Evolutionary conservation across 2,888 invertebrate genomes (phyloP).

Genomic region (Chydorus sphaericus): DNA sequence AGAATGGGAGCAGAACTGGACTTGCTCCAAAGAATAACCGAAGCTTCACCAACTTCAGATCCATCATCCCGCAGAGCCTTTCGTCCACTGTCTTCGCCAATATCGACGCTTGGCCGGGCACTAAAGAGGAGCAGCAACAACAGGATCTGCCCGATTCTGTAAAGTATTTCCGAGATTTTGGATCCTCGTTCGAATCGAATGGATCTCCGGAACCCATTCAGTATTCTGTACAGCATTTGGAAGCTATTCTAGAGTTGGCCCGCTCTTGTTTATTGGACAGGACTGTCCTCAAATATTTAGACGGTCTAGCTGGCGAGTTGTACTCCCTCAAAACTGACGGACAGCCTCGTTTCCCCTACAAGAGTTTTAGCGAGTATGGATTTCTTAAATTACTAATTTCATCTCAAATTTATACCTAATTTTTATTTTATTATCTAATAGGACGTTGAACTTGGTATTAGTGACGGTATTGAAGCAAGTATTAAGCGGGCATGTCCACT

Average conservation of each 20-base stretch:
- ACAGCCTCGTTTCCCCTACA: conserved; percentile 55
- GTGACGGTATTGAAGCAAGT: conserved; percentile 81
- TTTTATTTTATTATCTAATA: too few species aligned
- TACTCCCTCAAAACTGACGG: conserved; percentile 31
- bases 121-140: conserved; percentile 42
- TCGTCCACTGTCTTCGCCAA: conserved; percentile 35
- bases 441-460: conserved; percentile 79
- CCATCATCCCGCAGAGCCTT: conserved; percentile 81
- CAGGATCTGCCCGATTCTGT: conserved; percentile 56
- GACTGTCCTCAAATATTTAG: conserved; percentile 62
- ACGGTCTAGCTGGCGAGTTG: conserved; percentile 69
- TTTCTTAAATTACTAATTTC: too few species aligned
- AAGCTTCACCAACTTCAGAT: conserved; percentile 34
- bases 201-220: conserved; percentile 37
- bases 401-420: too few species aligned
- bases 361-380: conserved; percentile 91
- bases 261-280: conserved; percentile 67
- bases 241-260: conserved; percentile 49
- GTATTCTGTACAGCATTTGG: conserved; percentile 58
- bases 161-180: conserved; percentile 80
- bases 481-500: conserved; percentile 73
- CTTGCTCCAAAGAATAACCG: conserved; percentile 23
- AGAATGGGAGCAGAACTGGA: too few species aligned
- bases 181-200: conserved; percentile 41
- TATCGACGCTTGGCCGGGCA: conserved; percentile 8